These are phyloP conservation scores for Poecile montanus DNA, from an alignment of 2,797 vertebrate species.

Conservation along the genomic window DNA sequence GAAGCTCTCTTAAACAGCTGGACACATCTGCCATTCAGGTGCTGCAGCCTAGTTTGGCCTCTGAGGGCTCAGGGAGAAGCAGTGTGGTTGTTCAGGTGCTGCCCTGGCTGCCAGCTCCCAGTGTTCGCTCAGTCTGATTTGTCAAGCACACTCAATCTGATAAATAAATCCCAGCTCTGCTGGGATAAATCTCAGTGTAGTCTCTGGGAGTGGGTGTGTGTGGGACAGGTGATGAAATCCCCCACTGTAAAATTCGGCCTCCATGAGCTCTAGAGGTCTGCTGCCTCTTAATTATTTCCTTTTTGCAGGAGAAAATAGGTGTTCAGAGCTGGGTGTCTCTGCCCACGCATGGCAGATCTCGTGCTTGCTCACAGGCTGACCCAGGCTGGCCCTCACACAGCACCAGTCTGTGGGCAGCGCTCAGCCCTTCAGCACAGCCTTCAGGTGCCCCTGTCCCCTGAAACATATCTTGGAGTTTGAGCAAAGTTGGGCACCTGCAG, in stretches of 20 bases:
- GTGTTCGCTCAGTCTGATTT: background rate
- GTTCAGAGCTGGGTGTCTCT: background rate
- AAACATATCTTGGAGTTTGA: accelerated
- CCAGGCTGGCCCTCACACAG: accelerated
- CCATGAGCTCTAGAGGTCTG: background rate
- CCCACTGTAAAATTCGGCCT: accelerated
- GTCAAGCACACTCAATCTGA: background rate
- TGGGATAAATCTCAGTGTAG: background rate
- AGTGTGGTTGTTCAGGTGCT: background rate
- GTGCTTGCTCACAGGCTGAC: accelerated
- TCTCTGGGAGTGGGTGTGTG: accelerated
- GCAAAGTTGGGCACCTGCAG: background rate
- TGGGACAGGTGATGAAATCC: background rate
- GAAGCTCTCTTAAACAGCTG: background rate
- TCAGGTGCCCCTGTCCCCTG: accelerated
- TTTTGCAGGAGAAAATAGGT: background rate
- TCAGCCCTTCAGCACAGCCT: accelerated
- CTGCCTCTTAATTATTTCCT: background rate
- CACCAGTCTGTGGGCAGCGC: accelerated
- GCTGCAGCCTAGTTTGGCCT: background rate
- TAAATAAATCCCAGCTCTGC: background rate
- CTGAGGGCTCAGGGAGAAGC: background rate
- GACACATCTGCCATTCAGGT: background rate
- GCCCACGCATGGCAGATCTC: accelerated
- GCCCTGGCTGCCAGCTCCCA: background rate